These are phyloP conservation scores for Saturnia pavonia DNA, from an alignment of 2,888 invertebrate species.

Conservation along the genomic window DNA sequence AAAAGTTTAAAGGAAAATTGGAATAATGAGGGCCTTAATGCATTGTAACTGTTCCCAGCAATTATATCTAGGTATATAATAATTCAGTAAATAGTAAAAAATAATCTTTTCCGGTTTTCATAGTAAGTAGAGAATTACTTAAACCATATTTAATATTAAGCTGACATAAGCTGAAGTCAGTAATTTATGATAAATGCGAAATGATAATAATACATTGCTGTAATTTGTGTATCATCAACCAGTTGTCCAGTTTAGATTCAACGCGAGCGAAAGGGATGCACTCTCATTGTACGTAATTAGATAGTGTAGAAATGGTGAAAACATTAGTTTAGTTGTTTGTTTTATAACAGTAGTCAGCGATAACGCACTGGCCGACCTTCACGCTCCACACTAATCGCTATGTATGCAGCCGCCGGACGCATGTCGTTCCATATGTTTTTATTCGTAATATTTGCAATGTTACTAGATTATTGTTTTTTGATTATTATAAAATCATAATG, in stretches of 20 bases:
- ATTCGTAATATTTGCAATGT: conserved; percentile 30
- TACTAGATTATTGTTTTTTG: conserved; percentile 31
- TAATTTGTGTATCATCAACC: not conserved
- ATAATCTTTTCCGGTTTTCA: too few relatives aligned
- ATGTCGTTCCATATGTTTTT: conserved; percentile 44
- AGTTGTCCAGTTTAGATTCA: not conserved
- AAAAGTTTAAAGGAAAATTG: not conserved
- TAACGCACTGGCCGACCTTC: conserved; percentile 63
- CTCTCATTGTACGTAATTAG: conserved; percentile 11
- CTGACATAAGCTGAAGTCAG: not conserved
- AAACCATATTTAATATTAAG: not conserved
- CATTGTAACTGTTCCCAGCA: not conserved
- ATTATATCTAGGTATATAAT: too few relatives aligned
- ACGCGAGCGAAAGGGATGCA: conserved; percentile 1
- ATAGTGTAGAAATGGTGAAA: conserved; percentile 22
- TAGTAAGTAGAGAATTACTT: too few relatives aligned
- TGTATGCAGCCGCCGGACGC: conserved; percentile 45
- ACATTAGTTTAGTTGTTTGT: conserved; percentile 47
- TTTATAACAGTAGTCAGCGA: conserved; percentile 49
- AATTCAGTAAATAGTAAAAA: not conserved
- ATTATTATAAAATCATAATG: conserved; percentile 20
- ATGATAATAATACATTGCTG: not conserved
- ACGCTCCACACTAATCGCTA: conserved; percentile 60
- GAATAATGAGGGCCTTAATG: too few relatives aligned
- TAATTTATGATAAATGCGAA: not conserved